Evolutionary conservation across 2,797 vertebrate species (phyloP), one percentile per base, ranked within the genome.

Genomic region (Cheirogaleus major): DNA sequence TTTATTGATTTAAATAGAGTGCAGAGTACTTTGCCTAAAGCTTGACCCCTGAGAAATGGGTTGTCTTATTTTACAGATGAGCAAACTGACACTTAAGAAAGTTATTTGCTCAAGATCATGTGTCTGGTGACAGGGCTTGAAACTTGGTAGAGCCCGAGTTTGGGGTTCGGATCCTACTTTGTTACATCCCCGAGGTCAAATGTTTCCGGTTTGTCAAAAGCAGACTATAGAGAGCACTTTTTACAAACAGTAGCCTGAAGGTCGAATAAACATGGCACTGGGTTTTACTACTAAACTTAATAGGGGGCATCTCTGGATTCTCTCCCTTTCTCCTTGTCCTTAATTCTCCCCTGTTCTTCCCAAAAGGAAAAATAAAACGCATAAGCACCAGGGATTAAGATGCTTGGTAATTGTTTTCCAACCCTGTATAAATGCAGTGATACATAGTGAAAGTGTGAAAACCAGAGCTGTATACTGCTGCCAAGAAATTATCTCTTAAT

Each of bases 281-380:
- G 30, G 1, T 45, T 93, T 93, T 90, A 79, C 61, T 95, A 3
- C 15, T 17, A 41, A 65, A 14, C 25, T 78, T 89, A 45, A 17
- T 69, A 32, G 65, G 57, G 5, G 14, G 5, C 41, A 13, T 65
- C 67, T 92, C 55, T 92, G 45, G 9, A 67, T 78, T 96, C 41
- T 91, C 23, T 73, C 3, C 0, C 15, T 38, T 69, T 79, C 20
- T 59, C 20, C 23, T 84, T 61, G 18, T 59, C 63, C 38, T 97
- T 81, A 69, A 63, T 82, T 76, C 48, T 78, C 70, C 61, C 8
- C 4, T 63, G 27, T 75, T 35, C n/a, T 80, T 52, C 59, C 32
- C 18, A 12, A 75, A 88, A 91, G 61, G 55, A 88, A 78, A 85
- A 95, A 48, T 27, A 22, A 92, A 93, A 83, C 48, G 35, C 72